Base-by-base conservation (phyloP, 2,113 vertebrate genomes). In the Laterallus jamaicensis region DNA sequence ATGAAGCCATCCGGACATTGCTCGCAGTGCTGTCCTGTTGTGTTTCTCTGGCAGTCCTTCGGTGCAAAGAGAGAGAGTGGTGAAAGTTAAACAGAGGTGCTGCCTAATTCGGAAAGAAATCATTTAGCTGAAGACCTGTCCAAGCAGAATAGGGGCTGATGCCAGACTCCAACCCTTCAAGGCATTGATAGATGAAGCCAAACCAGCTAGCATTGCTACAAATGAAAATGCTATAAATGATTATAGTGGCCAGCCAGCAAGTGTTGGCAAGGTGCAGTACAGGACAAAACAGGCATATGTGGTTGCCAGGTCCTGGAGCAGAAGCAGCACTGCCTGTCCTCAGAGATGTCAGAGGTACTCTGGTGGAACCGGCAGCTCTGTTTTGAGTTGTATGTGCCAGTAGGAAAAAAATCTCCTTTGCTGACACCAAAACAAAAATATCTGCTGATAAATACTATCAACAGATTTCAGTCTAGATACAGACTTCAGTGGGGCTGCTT, bases 1-100 rank as follows among this genome's bases (percentile, higher is more conserved):
- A 99, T 94, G 89, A 98, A 99, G n/a, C 99, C 99, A 1, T 98
- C 98, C 1, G 97, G 98, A 95, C 99, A 99, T 60, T 95, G 98
- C 93, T 99, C 99, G 74, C 99, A 99, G 96, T 99, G 98, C 70
- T 98, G 96, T 6, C 99, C 99, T 54, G 98, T 98, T 4, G 99
- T 99, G 97, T 99, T 99, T 78, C 98, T 94, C 94, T 97, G 98
- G 95, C 99, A 99, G 80, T 98, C 98, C 99, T 99, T 80, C 47
- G 76, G 90, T 54, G 49, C 69, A 55, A 90, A 92, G 84, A 95
- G 75, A 93, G 22, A 95, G 25, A 90, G 52, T 3, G 12, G 64
- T 21, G 67, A 50, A 40, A 44, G 58, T 29, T 62, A 90, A 83
- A 88, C 2, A 32, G 66, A 95, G 42, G 39, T 50, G 60, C 58